Conservation (phyloP, 2,888 invertebrate species). For the Troglohyphantes excavatus region DNA sequence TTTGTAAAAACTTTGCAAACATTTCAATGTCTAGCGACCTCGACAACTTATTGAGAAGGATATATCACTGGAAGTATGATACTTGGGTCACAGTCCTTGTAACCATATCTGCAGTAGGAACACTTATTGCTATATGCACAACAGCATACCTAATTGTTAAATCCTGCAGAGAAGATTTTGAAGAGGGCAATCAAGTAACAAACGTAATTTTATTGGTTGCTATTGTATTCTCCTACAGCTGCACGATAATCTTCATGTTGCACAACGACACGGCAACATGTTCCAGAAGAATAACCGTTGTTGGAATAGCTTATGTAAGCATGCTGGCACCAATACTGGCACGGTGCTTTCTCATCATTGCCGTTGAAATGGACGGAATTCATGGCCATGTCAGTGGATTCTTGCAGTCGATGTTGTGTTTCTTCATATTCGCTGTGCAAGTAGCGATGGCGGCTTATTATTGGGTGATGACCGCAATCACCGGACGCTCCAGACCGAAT, state of each 20-base stretch:
- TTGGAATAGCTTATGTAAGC: constrained; percentile 86
- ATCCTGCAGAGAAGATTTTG: constrained; percentile 86
- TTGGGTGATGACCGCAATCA: constrained; percentile 54
- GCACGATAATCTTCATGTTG: constrained; percentile 83
- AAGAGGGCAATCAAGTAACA: constrained; percentile 86
- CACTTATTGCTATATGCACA: constrained; percentile 87
- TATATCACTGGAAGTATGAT: constrained; percentile 81
- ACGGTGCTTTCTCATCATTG: constrained; percentile 87
- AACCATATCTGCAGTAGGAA: constrained; percentile 87
- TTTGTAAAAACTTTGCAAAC: constrained; percentile 59
- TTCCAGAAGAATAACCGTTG: constrained; percentile 85
- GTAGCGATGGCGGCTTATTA: constrained; percentile 81
- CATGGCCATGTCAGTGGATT: constrained; percentile 88
- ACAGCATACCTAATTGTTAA: constrained; percentile 87
- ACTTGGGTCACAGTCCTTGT: constrained; percentile 86
- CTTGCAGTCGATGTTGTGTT: constrained; percentile 86
- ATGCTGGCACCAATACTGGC: constrained; percentile 87
- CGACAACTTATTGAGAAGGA: constrained; percentile 30
- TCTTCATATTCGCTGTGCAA: constrained; percentile 81
- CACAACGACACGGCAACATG: constrained; percentile 83
- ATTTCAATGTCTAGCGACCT: constrained; percentile 31
- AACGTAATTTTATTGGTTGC: constrained; percentile 84
- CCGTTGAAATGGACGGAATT: constrained; percentile 87
- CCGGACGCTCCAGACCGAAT: constrained; percentile 79
- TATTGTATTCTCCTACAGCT: constrained; percentile 83